phyloP scores from a whole-genome alignment of 2,888 invertebrate genomes.

The Chloromyia formosa region DNA sequence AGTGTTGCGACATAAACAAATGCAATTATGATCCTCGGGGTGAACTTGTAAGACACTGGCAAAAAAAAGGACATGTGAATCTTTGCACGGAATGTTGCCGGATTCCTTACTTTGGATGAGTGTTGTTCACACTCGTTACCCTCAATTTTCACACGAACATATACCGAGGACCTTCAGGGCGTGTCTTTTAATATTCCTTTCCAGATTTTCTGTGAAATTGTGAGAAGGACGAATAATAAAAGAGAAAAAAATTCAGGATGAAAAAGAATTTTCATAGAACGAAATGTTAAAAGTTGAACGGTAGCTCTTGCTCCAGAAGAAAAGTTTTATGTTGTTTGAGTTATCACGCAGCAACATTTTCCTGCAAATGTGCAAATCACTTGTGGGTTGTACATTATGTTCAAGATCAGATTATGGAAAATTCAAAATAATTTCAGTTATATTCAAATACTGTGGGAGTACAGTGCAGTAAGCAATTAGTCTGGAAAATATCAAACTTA shows the following conservation, averaged over 20 bases:
- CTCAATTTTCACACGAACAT: neutral
- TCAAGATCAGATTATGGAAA: too few species aligned
- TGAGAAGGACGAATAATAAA: neutral
- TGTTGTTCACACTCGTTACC: neutral
- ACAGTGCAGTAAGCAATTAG: too few species aligned
- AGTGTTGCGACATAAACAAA: conserved; percentile 13
- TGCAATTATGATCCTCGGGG: conserved; percentile 19
- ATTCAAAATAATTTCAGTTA: too few species aligned
- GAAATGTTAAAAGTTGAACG: neutral
- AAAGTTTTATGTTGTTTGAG: too few species aligned
- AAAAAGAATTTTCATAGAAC: neutral
- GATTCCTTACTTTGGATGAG: neutral
- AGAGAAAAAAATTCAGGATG: neutral
- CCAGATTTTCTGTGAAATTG: neutral
- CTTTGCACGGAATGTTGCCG: neutral
- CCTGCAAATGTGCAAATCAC: too few species aligned
- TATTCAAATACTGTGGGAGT: too few species aligned
- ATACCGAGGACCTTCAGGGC: neutral
- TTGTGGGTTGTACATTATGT: too few species aligned
- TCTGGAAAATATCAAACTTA: too few species aligned
- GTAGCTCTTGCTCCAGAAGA: neutral
- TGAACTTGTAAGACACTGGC: conserved; percentile 12
- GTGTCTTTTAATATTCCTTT: neutral
- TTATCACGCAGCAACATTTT: too few species aligned
- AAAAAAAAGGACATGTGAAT: neutral